Evolutionary conservation across 64 coral and sea anemone genomes (phyloP).

Genomic region (Porites australiensis): DNA sequence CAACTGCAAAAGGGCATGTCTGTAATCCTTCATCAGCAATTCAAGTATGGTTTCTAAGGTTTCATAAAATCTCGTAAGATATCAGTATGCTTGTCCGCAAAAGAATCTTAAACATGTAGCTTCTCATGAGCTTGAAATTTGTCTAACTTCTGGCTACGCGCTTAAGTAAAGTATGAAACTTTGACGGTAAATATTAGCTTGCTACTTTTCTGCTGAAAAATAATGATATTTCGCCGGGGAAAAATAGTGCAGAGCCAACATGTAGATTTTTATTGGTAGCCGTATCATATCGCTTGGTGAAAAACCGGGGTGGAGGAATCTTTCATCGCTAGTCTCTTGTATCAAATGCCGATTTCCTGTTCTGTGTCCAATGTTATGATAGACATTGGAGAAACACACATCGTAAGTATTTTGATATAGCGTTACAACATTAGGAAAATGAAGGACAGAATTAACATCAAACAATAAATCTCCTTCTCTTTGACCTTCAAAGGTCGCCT

Average conservation of each 20-base stretch:
- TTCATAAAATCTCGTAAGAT: conserved; percentile 27
- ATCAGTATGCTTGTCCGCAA: not conserved
- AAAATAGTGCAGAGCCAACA: not conserved
- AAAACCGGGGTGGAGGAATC: not conserved
- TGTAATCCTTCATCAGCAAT: conserved; percentile 25
- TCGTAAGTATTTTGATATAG: conserved; percentile 30
- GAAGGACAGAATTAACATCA: not conserved
- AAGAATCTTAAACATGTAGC: conserved; percentile 9
- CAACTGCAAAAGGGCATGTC: not conserved
- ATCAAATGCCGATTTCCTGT: conserved; percentile 1
- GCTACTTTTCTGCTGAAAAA: not conserved
- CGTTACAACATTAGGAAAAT: not conserved
- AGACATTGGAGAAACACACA: conserved; percentile 22
- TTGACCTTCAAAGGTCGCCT: not conserved
- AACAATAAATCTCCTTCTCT: not conserved
- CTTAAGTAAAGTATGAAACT: not conserved
- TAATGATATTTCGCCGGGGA: not conserved
- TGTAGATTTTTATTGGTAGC: not conserved
- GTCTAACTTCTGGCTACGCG: not conserved
- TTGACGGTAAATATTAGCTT: not conserved
- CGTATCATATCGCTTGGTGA: conserved; percentile 15
- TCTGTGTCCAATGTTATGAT: not conserved
- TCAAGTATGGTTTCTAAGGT: conserved; percentile 17
- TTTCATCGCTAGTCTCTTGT: conserved; percentile 18
- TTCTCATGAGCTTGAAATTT: not conserved